Base-by-base conservation (phyloP, 2,113 vertebrate species). In the Corvus hawaiiensis region DNA sequence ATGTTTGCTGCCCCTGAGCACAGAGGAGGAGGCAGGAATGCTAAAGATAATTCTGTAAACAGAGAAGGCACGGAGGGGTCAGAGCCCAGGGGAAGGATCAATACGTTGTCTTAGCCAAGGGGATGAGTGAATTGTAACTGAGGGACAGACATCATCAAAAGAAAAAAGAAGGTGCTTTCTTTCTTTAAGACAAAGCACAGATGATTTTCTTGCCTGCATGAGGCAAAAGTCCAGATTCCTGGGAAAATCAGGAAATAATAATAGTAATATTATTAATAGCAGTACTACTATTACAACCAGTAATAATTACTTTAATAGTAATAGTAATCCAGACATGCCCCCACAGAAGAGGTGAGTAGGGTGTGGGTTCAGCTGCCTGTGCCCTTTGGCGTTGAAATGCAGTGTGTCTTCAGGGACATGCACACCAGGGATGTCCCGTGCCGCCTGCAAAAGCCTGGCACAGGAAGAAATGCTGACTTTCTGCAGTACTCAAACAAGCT, bases 41-140 rank as follows among this genome's bases (percentile, higher is more conserved):
- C 68, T 90, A 56, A 77, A 93, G 95, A 96, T 97, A 94, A 95
- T 96, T 94, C 43, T 93, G 84, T 33, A 97, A 97, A 97, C 84
- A 96, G 72, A 75, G 28, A 68, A 97, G 68, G 88, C 43, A 83
- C 15, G 37, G 51, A 93, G 48, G 49, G 82, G 63, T 91, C 89
- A 92, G 78, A 93, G 58, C 62, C 23, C 33, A 33, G 58, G 26
- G 66, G 55, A 72, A 80, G 32, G 76, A 96, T 96, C 92, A 97
- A 93, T 97, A 97, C 7, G 16, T 49, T 91, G 58, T 51, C 41
- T 84, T 76, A 87, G 66, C 32, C 3, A 3, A 67, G 80, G 37
- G 69, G 73, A 73, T 56, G 54, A 87, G 44, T 0, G 0, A 87
- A 84, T 54, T 54, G 21, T 28, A 79, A 48, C 72, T 0, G 4